Conservation (phyloP, 2,888 invertebrate species). For the Drosophila borborema region DNA sequence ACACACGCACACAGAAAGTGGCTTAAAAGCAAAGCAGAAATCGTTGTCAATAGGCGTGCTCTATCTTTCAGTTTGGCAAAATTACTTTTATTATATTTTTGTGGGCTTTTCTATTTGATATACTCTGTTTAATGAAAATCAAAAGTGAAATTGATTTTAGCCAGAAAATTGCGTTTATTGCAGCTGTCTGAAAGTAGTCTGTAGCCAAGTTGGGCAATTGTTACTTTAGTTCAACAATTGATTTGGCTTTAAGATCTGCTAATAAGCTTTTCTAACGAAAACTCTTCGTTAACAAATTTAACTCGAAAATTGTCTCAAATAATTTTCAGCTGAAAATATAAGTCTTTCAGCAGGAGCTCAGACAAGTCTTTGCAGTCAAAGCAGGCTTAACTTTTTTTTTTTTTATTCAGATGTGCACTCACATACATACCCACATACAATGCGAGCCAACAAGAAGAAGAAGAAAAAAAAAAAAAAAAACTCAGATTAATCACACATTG, state of each 20-base stretch:
- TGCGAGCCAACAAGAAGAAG: no score
- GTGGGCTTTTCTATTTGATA: background rate
- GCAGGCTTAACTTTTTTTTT: no score
- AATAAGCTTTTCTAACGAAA: background rate
- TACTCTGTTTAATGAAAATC: background rate
- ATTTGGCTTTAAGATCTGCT: background rate
- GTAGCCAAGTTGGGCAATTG: background rate
- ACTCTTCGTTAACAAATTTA: background rate
- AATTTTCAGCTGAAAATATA: background rate
- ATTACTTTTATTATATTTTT: slow-evolving; percentile 9
- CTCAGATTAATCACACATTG: slow-evolving; percentile 30
- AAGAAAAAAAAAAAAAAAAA: background rate
- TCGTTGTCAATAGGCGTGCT: slow-evolving; percentile 30
- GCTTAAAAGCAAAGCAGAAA: slow-evolving; percentile 33
- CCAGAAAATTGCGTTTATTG: background rate
- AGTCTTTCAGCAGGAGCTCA: background rate
- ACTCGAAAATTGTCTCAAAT: background rate
- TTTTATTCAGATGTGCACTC: no score
- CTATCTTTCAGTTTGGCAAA: slow-evolving; percentile 14
- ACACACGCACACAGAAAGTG: background rate
- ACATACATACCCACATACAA: no score
- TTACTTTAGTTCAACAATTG: background rate
- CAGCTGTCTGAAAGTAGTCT: background rate
- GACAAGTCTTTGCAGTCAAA: background rate
- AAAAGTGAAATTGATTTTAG: slow-evolving; percentile 5